A percentile compares a stretch with the other conserved stretches of the same genome.
phyloP scores from a whole-genome alignment of 2,888 invertebrate species.

The Linnaemya tessellans region DNA sequence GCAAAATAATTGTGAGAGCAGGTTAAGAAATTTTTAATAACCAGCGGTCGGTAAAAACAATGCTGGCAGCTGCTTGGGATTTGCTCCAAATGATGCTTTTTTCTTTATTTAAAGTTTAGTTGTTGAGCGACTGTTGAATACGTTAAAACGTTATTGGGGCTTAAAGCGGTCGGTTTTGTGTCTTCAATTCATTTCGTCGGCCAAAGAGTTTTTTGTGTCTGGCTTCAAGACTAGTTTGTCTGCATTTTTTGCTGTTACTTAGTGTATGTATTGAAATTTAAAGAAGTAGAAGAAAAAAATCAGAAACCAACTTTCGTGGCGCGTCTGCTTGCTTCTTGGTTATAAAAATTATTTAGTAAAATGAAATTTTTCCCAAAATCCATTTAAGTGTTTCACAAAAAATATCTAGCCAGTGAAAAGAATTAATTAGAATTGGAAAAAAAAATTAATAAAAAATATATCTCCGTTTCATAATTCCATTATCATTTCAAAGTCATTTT shows the following conservation, averaged over 20 bases:
- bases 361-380: slow-evolving; percentile 24
- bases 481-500: slow-evolving; percentile 16
- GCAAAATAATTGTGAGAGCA: slow-evolving; percentile 3
- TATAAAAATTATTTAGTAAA: slow-evolving; percentile 58
- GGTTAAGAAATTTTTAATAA: not conserved
- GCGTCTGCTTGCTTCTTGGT: slow-evolving; percentile 64
- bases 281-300: slow-evolving; percentile 23
- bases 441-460: slow-evolving; percentile 16
- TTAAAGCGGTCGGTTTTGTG: slow-evolving; percentile 34
- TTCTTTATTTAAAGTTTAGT: slow-evolving; percentile 58
- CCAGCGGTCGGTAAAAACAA: not conserved
- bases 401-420: not conserved
- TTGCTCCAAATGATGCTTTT: slow-evolving; percentile 71
- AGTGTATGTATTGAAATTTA: slow-evolving; percentile 41
- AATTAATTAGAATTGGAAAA: not conserved
- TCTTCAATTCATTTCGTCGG: not conserved
- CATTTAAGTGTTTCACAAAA: not conserved
- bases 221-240: slow-evolving; percentile 66
- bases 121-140: slow-evolving; percentile 63
- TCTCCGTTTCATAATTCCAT: not conserved
- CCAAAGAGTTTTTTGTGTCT: slow-evolving; percentile 27
- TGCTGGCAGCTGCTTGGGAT: slow-evolving; percentile 13
- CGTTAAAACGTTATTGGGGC: slow-evolving; percentile 44
- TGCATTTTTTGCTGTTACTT: slow-evolving; percentile 63
- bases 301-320: slow-evolving; percentile 66